These are phyloP conservation scores for Nudaria mundana DNA, from an alignment of 2,888 invertebrate species.

Conservation along the genomic window DNA sequence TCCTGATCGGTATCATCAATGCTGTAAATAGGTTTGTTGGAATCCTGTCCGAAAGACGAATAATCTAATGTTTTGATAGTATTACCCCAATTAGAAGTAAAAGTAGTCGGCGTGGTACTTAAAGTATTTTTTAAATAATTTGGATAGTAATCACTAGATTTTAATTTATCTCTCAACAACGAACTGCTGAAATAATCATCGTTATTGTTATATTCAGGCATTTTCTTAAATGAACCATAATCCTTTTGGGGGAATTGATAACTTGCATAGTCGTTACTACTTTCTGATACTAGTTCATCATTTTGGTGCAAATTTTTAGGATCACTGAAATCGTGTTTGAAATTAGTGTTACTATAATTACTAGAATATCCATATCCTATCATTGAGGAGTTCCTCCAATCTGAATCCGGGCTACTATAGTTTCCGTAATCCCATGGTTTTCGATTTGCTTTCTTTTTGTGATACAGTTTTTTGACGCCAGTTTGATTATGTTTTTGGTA, in stretches of 20 bases:
- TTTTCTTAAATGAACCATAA: conserved; percentile 53
- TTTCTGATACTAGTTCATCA: conserved; percentile 60
- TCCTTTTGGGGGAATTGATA: conserved; percentile 54
- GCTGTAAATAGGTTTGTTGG: conserved; percentile 43
- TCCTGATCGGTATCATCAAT: conserved; percentile 42
- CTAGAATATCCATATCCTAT: conserved; percentile 65
- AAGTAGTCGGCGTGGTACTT: conserved; percentile 46
- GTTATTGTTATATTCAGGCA: conserved; percentile 49
- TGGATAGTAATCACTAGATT: conserved; percentile 51
- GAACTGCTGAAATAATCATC: conserved; percentile 43
- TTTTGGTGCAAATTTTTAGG: conserved; percentile 49
- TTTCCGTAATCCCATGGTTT: conserved; percentile 46
- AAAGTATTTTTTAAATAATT: conserved; percentile 55
- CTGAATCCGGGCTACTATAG: conserved; percentile 43
- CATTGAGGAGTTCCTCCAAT: conserved; percentile 45
- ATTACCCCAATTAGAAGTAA: conserved; percentile 62
- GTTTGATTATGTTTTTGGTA: conserved; percentile 38
- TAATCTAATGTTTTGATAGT: conserved; percentile 53
- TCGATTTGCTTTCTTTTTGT: conserved; percentile 56
- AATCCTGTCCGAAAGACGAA: conserved; percentile 47
- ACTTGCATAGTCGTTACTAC: conserved; percentile 58
- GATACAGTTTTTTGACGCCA: conserved; percentile 37
- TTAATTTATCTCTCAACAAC: conserved; percentile 48
- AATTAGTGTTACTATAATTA: conserved; percentile 57
- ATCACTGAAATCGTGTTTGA: conserved; percentile 52